Evolutionary conservation across 2,797 vertebrate genomes (phyloP).

Genomic region (Eidolon dupreanum): DNA sequence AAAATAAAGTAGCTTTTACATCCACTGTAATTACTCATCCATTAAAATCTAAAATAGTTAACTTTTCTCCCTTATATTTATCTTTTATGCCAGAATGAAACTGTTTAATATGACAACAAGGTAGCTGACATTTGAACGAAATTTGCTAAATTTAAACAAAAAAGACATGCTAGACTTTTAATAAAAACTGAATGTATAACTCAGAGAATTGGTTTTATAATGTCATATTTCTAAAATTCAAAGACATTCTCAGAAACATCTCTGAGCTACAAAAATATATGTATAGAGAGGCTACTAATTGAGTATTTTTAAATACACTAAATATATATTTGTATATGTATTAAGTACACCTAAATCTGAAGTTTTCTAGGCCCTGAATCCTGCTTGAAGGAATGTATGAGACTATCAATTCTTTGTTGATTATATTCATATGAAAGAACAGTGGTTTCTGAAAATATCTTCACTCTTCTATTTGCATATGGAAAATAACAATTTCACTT

Average conservation of each 20-base stretch:
- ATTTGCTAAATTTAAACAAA: not conserved
- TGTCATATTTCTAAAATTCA: slow-evolving; percentile 2
- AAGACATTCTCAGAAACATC: not conserved
- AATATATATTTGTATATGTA: not conserved
- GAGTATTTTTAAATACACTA: not conserved
- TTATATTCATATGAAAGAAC: not conserved
- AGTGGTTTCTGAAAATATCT: slow-evolving; percentile 14
- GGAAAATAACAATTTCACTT: not conserved
- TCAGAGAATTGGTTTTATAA: not conserved
- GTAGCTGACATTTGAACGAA: not conserved
- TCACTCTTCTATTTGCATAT: not conserved
- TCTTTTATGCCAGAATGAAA: slow-evolving; percentile 22
- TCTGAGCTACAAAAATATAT: not conserved
- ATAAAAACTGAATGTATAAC: slow-evolving; percentile 1
- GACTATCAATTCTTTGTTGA: not conserved
- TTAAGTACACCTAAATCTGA: not conserved
- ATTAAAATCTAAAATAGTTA: not conserved
- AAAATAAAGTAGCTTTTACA: not conserved
- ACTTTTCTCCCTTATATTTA: slow-evolving; percentile 25
- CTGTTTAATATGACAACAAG: not conserved
- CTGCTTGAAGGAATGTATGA: not conserved
- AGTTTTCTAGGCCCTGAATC: not conserved
- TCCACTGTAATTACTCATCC: not conserved
- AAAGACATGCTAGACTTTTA: not conserved
- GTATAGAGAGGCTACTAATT: not conserved